Evolutionary conservation across 2,797 vertebrate genomes (phyloP).

Genomic region (Philypnodon macrostomus): DNA sequence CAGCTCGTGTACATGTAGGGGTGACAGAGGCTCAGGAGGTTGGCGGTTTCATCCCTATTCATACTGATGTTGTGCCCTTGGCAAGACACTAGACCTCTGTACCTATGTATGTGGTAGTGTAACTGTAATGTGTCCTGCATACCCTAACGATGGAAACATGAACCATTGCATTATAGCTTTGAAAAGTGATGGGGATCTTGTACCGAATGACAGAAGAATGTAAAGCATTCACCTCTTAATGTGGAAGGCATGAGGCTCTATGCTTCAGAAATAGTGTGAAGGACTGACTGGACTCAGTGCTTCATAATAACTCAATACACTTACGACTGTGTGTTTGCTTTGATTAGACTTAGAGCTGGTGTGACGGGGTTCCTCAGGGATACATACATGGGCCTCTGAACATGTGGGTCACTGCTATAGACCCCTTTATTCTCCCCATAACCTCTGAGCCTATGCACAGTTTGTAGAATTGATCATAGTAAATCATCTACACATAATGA

Average conservation of each 20-base stretch:
- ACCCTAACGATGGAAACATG: not conserved
- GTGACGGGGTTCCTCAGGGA: constrained; percentile 41
- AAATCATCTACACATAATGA: constrained; percentile 48
- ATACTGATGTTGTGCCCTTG: too few species aligned
- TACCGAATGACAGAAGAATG: constrained; percentile 21
- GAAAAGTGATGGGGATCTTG: constrained; percentile 20
- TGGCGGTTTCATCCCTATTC: too few species aligned
- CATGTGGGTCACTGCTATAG: constrained; percentile 32
- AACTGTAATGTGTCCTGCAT: too few species aligned
- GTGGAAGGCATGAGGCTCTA: constrained; percentile 17
- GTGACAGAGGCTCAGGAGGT: too few species aligned
- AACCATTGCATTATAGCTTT: constrained; percentile 18
- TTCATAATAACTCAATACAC: constrained; percentile 35
- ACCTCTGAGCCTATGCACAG: constrained; percentile 27
- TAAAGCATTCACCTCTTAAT: constrained; percentile 23
- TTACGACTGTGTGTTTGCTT: constrained; percentile 45
- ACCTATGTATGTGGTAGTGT: not conserved
- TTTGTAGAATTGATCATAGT: constrained; percentile 41
- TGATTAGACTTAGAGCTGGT: constrained; percentile 44
- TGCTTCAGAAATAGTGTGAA: constrained; percentile 30
- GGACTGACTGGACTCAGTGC: constrained; percentile 22
- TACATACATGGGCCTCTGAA: constrained; percentile 21
- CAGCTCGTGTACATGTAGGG: not conserved
- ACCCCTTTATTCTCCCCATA: constrained; percentile 25
- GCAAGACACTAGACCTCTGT: too few species aligned